Percentiles rank a stretch among this genome's conserved stretches.
phyloP scores from a whole-genome alignment of 2,888 invertebrate species.

The Cryptus viduatorius region DNA sequence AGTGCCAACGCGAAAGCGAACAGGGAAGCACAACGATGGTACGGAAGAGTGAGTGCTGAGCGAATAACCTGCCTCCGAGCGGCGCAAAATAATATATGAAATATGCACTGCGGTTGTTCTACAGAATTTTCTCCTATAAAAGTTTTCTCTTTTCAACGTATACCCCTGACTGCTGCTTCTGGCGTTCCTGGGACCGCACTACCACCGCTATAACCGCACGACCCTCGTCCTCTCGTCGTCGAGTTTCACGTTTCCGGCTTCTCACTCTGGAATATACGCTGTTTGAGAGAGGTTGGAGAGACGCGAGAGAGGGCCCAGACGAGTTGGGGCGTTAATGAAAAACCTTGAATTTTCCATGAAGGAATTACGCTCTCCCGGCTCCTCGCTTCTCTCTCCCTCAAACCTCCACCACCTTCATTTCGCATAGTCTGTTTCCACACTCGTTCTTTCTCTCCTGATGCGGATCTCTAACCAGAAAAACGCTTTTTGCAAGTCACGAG shows the following conservation, averaged over 20 bases:
- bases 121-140: conserved; percentile 78
- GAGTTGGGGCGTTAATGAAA: conserved; percentile 81
- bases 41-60: conserved; percentile 69
- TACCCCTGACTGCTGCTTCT: conserved; percentile 20
- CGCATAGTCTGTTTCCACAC: conserved; percentile 26
- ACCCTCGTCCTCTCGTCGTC: conserved; percentile 62
- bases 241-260: conserved; percentile 75
- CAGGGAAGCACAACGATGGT: conserved; percentile 73
- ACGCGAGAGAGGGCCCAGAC: conserved; percentile 39
- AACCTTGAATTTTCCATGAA: conserved; percentile 85
- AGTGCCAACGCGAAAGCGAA: conserved; percentile 54
- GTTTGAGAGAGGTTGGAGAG: conserved; percentile 60
- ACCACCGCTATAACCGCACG: conserved; percentile 61
- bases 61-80: conserved; percentile 82
- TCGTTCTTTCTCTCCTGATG: conserved; percentile 40
- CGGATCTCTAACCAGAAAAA: conserved; percentile 39
- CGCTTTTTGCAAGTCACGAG: conserved; percentile 46
- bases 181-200: conserved; percentile 60
- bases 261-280: conserved; percentile 69
- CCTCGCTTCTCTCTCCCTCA: background rate
- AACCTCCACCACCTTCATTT: conserved; percentile 28
- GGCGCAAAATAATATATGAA: conserved; percentile 84
- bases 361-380: conserved; percentile 77
- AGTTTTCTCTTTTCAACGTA: conserved; percentile 70
- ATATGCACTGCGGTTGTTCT: conserved; percentile 82